Evolutionary conservation across 2,797 vertebrate species (phyloP), one percentile per base, ranked within the genome.

Genomic region (Nannoperca obscura): DNA sequence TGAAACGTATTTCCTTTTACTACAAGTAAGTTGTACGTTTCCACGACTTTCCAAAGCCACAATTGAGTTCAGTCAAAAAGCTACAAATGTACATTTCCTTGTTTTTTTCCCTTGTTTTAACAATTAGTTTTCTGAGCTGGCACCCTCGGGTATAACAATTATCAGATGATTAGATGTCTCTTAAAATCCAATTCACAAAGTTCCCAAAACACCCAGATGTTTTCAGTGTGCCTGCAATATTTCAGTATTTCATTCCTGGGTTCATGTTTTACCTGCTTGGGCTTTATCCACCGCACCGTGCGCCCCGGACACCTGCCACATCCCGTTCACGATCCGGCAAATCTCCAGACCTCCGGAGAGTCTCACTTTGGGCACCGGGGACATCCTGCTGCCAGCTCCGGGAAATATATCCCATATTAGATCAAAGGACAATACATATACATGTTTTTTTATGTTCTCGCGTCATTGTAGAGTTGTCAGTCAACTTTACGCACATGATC

Each of bases 231-330:
- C 40, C 11, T 2, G 38, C 30, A 17, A 20, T 15, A 10, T 19
- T 8, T 38, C 9, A 3, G 27, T 13, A 27, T 27, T 27, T 27
- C 1, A 8, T 1, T 0, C 44, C 0, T 0, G 15, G 4, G 10
- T 7, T 19, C 1, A 1, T 8, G 58, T 61, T 62, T 50, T 50
- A 91, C 91, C 90, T 83, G 89, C 86, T 61, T 53, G 57, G 24
- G 17, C 0, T 36, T 24, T 40, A n/a, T 88, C 83, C 27, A 93
- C 83, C 0, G 47, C 13, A 19, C 90, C 90, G 44, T 92, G 90
- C 0, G 66, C 78, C 9, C 90, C 91, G 42, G 88, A 89, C 60
- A 93, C 81, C 88, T 91, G 91, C 91, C 92, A 92, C 90, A 91
- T 80, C 47, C 91, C 91, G 76, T 91, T 90, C 46, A 91, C 73